Base-by-base conservation (phyloP, 2,113 vertebrate genomes). In the Recurvirostra avosetta region DNA sequence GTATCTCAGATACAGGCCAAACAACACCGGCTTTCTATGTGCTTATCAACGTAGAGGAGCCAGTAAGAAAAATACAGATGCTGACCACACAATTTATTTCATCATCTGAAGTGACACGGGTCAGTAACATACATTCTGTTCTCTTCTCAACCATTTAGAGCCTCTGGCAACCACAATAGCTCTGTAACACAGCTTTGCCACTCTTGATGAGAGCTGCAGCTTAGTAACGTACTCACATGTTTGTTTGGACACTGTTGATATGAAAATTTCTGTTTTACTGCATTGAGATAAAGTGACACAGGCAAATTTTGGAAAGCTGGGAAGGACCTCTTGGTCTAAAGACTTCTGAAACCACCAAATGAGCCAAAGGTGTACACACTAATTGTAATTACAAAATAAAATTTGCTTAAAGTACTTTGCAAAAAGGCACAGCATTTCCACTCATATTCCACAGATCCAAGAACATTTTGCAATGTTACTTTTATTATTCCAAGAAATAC, bases 281-380 rank as follows among this genome's bases (percentile, higher is more conserved):
- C 43, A 52, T 11, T 32, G 26, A 75, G 17, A 47, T 23, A 34
- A 83, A 45, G 9, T 26, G 26, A 47, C 5, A 68, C 36, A 20
- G 32, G 6, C 3, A 78, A 29, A 75, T 79, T 82, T 50, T 82
- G 20, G 15, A 55, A 72, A 68, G 22, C 22, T 47, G 52, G 72
- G 40, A 59, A 43, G 10, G 8, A 55, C 5, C 3, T 45, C 16
- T 23, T 32, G 3, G 32, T 23, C 8, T 62, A 20, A 49, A 61
- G 8, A 67, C 38, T 75, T 85, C 25, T 58, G 27, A 71, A 85
- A 66, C 9, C 14, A 50, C 3, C 4, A 36, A 41, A 41, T 23
- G 6, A 70, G 3, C 21, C 23, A 25, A 59, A 76, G 5, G 3
- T 41, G 23, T 8, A 15, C 10, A 38, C 0, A 0, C 0, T 41